A percentile compares a stretch with the other conserved stretches of the same genome.
phyloP scores from a whole-genome alignment of 1,140 invertebrate species.

The Gerris buenoi region DNA sequence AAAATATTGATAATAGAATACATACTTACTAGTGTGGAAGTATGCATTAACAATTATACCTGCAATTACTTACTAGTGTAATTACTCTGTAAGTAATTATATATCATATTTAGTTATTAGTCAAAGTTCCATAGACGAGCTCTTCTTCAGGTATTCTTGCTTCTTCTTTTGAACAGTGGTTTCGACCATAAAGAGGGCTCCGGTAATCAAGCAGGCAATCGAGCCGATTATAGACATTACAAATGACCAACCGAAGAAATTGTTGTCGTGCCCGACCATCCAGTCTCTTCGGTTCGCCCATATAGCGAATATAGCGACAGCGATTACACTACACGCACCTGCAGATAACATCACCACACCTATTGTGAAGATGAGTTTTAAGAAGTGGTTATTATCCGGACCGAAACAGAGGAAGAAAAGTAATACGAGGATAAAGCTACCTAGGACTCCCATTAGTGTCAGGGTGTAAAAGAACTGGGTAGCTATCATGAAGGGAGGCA shows the following conservation, averaged over 20 bases:
- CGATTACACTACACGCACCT: slow-evolving; percentile 52
- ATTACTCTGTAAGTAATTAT: no score
- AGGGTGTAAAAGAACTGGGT: slow-evolving; percentile 89
- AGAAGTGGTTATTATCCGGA: slow-evolving; percentile 60
- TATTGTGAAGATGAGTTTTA: slow-evolving; percentile 49
- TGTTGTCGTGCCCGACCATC: slow-evolving; percentile 89
- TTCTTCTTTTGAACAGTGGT: slow-evolving; percentile 62
- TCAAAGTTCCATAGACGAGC: not conserved
- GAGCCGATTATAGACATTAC: slow-evolving; percentile 65
- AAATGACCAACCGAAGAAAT: slow-evolving; percentile 89
- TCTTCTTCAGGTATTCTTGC: slow-evolving; percentile 43
- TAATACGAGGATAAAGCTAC: slow-evolving; percentile 51
- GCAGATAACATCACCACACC: slow-evolving; percentile 38
- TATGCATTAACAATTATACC: no score
- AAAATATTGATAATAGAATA: no score
- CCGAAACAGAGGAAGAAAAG: slow-evolving; percentile 69
- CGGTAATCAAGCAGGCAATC: slow-evolving; percentile 40
- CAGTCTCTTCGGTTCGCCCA: slow-evolving; percentile 73
- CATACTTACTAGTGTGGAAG: no score
- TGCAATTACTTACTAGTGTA: no score
- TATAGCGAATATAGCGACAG: slow-evolving; percentile 79
- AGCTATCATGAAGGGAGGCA: slow-evolving; percentile 80
- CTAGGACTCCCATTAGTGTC: slow-evolving; percentile 49
- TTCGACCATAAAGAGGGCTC: slow-evolving; percentile 66
- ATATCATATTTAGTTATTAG: no score